Conservation (phyloP, 2,888 invertebrate genomes). For the Dolomedes plantarius region DNA sequence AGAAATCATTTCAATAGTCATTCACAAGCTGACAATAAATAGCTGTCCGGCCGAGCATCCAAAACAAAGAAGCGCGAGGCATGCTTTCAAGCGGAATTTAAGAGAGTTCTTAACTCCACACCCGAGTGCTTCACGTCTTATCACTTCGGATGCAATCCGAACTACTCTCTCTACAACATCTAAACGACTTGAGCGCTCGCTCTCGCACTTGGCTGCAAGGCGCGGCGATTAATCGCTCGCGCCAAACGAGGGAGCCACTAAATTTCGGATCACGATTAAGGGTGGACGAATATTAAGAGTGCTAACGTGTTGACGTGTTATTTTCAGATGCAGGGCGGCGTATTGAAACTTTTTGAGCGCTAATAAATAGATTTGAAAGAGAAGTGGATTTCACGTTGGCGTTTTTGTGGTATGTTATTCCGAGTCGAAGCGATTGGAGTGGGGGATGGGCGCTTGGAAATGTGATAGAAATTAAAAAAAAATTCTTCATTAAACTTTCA, state of each 20-base stretch:
- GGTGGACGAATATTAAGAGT: neutral
- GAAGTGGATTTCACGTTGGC: too few relatives aligned
- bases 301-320: neutral
- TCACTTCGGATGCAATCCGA: constrained; percentile 60
- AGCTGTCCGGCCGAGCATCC: neutral
- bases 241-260: neutral
- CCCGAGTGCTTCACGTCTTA: constrained; percentile 48
- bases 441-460: too few relatives aligned
- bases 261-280: neutral
- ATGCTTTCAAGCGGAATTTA: neutral
- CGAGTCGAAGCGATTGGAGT: too few relatives aligned
- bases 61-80: constrained; percentile 25
- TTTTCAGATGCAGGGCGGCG: neutral
- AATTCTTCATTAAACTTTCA: too few relatives aligned
- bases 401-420: too few relatives aligned
- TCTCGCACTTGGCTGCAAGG: constrained; percentile 39
- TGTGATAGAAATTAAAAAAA: too few relatives aligned
- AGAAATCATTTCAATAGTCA: neutral
- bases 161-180: constrained; percentile 62
- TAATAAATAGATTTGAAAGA: too few relatives aligned
- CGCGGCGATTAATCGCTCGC: constrained; percentile 42
- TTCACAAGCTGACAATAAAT: neutral
- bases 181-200: constrained; percentile 54
- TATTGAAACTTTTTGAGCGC: neutral
- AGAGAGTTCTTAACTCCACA: neutral